Percentiles rank a stretch among this genome's conserved stretches.
phyloP scores from a whole-genome alignment of 53 echinoderm and acorn worm genomes.

The Actinopyga echinites region DNA sequence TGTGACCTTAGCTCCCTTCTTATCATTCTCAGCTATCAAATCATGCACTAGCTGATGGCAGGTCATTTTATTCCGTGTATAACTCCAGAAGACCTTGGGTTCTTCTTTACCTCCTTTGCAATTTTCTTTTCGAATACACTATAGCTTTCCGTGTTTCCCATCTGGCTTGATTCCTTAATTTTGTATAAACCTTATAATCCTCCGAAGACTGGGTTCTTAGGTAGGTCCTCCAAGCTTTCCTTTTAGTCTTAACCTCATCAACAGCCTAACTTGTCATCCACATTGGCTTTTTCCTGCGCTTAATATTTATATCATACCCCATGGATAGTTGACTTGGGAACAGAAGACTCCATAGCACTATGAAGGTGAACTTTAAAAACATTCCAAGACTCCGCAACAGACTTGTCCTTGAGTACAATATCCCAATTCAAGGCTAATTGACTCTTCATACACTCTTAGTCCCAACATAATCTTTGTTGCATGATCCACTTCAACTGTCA shows the following conservation, averaged over 20 bases:
- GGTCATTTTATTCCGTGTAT: background rate
- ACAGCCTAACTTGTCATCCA: constrained; percentile 1
- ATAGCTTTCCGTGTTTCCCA: constrained; percentile 9
- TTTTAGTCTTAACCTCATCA: background rate
- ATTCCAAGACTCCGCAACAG: too few relatives aligned
- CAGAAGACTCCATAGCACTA: background rate
- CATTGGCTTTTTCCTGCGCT: background rate
- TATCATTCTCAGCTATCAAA: background rate
- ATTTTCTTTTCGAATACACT: constrained; percentile 1
- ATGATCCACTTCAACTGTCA: too few relatives aligned
- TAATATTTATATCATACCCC: too few relatives aligned
- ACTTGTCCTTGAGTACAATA: too few relatives aligned
- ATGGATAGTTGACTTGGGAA: constrained; percentile 3
- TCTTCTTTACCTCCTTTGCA: background rate
- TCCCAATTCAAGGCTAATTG: background rate
- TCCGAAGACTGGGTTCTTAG: background rate
- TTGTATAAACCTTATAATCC: background rate
- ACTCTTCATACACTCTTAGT: too few relatives aligned
- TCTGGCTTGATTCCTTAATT: constrained; percentile 5
- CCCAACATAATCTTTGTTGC: too few relatives aligned
- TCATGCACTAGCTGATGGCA: background rate
- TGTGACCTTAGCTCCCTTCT: too few relatives aligned
- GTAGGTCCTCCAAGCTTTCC: background rate
- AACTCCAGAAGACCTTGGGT: constrained; percentile 6
- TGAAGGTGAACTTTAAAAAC: background rate